Base-by-base conservation (phyloP, 2,888 invertebrate species). In the Drosophila neutralis region DNA sequence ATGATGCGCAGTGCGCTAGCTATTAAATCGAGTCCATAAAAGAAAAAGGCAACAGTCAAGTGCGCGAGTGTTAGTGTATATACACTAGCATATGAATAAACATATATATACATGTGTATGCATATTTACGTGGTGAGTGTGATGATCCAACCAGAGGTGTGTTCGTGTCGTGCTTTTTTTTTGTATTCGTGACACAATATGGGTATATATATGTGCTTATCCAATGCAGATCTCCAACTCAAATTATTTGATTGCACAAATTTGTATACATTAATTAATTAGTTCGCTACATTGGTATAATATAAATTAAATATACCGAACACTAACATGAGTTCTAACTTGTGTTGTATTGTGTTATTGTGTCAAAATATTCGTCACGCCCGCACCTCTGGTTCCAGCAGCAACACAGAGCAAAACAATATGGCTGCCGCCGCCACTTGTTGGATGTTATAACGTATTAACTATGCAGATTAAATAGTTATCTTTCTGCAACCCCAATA, bases 361-460 rank as follows among this genome's bases (percentile, higher is more conserved):
- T 63, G 69, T 73, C 49, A 70, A 75, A 69, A 68, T 68, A 72
- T 66, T 78, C 60, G 78, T 78, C 72, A 78, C 75, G 78, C 78
- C 78, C 74, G 75, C 78, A 78, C 72, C 71, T 72, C 71, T 75
- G 69, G 64, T 73, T 66, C 66, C 40, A 67, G 69, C 65, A 75
- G 49, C 45, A 74, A 54, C 54, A 52, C 63, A 67, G 62, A 78
- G 73, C 79, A 87, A 91, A 91, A 87, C 91, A 92, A 92, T 87
- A 92, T 92, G 92, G 92, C 92, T 90, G 86, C 85, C 84, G 70
- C 74, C 90, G 90, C 91, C 92, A 92, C 92, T 92, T 92, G 92
- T 92, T 92, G 91, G 90, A 90, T 91, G 91, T 82, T 74, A 60
- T 66, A 76, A 60, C 51, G 66, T 61, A 65, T 69, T 70, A 69